These are phyloP conservation scores for Herpailurus yagouaroundi DNA, from an alignment of 2,113 vertebrate genomes.

Conservation along the genomic window DNA sequence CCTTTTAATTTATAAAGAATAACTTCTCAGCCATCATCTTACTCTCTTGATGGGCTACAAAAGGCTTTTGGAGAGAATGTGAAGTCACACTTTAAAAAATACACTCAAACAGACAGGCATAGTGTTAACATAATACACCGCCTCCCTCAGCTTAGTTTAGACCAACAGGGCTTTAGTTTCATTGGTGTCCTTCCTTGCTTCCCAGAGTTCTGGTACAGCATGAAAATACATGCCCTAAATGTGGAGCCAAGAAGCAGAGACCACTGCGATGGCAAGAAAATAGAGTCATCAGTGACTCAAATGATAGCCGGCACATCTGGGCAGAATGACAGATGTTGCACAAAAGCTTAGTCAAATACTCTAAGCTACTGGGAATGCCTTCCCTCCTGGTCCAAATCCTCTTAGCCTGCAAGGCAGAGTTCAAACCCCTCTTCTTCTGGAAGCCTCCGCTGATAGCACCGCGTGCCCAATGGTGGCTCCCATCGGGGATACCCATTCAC, in stretches of 20 bases:
- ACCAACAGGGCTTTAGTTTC: background rate
- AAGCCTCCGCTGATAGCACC: background rate
- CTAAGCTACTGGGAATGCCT: constrained; percentile 16
- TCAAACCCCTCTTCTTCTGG: background rate
- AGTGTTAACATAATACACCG: background rate
- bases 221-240: background rate
- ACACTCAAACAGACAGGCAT: background rate
- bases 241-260: background rate
- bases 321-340: background rate
- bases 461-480: background rate
- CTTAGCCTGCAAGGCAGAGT: background rate
- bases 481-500: background rate
- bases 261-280: background rate
- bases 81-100: constrained; percentile 40
- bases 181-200: background rate
- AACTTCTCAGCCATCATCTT: background rate
- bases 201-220: background rate
- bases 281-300: background rate
- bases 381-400: background rate
- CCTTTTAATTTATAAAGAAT: background rate
- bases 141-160: background rate
- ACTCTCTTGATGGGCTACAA: background rate
- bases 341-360: constrained; percentile 16
- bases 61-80: background rate
- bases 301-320: background rate